Evolutionary conservation across 2,888 invertebrate genomes (phyloP).

Genomic region (Cinara cedri): DNA sequence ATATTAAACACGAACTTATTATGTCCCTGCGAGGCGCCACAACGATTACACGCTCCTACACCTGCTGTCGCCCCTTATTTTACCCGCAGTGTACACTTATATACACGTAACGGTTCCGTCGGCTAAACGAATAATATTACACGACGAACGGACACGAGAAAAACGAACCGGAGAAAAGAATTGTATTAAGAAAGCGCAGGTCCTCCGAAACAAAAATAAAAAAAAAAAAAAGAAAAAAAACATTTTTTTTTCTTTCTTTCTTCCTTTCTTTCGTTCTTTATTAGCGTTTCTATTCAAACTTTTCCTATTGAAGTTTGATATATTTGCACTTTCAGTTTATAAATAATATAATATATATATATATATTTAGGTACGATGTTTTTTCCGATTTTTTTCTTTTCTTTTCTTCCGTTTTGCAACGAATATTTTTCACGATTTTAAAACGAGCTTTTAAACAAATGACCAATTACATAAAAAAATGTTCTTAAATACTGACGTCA

Average conservation of each 20-base stretch:
- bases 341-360: not conserved
- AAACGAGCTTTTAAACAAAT: constrained; percentile 47
- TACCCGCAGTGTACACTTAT: too few relatives aligned
- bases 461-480: constrained; percentile 20
- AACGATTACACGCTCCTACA: not conserved
- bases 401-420: too few relatives aligned
- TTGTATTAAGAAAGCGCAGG: constrained; percentile 11
- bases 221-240: too few relatives aligned
- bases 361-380: not conserved
- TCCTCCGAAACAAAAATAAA: constrained; percentile 26
- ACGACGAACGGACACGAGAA: not conserved
- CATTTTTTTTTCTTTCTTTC: constrained; percentile 1
- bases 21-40: not conserved
- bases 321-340: constrained; percentile 40
- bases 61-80: too few relatives aligned
- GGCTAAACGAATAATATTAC: constrained; percentile 1
- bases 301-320: constrained; percentile 50
- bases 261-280: constrained; percentile 15
- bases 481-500: not conserved
- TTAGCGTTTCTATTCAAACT: constrained; percentile 51
- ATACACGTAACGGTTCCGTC: too few relatives aligned
- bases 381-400: not conserved
- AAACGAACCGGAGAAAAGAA: not conserved
- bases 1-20: not conserved
- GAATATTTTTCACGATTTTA: constrained; percentile 37